Conservation (phyloP, 2,888 invertebrate genomes). For the Tinea semifulvella region DNA sequence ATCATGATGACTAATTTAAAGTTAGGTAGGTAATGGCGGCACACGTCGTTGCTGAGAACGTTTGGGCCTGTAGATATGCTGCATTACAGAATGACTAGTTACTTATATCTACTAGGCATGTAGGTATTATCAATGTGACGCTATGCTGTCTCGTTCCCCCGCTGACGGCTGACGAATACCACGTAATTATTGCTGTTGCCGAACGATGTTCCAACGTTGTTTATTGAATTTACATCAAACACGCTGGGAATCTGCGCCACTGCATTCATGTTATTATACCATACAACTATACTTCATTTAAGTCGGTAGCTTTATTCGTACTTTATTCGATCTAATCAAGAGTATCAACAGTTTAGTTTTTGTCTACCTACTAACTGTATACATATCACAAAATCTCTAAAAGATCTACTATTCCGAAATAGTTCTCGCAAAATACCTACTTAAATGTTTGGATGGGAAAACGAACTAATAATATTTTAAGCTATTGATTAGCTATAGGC, state of each 20-base stretch:
- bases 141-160: constrained; percentile 8
- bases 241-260: neutral
- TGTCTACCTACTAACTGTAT: too few relatives aligned
- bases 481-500: too few relatives aligned
- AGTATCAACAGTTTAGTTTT: too few relatives aligned
- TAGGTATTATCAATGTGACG: constrained; percentile 4
- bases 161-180: constrained; percentile 9
- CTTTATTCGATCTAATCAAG: too few relatives aligned
- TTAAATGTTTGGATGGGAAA: too few relatives aligned
- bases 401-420: too few relatives aligned
- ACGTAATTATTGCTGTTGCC: constrained; percentile 10
- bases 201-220: neutral
- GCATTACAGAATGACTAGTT: neutral
- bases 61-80: constrained; percentile 5
- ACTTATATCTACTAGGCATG: neutral
- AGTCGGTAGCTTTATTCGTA: too few relatives aligned
- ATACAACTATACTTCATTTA: too few relatives aligned
- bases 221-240: constrained; percentile 4
- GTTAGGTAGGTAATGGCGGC: neutral
- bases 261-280: neutral
- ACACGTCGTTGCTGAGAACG: neutral
- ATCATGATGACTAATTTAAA: neutral
- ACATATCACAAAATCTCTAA: too few relatives aligned
- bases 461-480: too few relatives aligned
- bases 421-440: too few relatives aligned